These are phyloP conservation scores for Villa cingulata DNA, from an alignment of 2,888 invertebrate genomes.

Conservation along the genomic window DNA sequence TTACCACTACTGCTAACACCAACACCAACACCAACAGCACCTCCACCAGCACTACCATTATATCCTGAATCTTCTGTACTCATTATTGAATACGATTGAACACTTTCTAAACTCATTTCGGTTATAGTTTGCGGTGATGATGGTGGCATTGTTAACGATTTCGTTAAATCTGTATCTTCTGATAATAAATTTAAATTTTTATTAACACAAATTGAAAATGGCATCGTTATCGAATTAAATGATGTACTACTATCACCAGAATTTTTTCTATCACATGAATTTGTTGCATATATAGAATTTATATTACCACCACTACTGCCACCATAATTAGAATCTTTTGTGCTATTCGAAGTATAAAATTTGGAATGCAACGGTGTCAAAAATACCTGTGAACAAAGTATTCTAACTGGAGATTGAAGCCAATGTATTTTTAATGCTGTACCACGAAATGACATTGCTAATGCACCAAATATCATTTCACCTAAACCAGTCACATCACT, in stretches of 20 bases:
- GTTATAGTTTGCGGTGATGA: not conserved
- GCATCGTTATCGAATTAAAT: slow-evolving; percentile 30
- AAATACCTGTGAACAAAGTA: slow-evolving; percentile 49
- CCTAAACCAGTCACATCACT: slow-evolving; percentile 59
- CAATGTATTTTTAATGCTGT: slow-evolving; percentile 66
- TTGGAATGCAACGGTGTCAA: slow-evolving; percentile 37
- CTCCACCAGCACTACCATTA: slow-evolving; percentile 16
- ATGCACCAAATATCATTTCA: slow-evolving; percentile 87
- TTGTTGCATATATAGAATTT: not conserved
- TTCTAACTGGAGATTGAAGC: slow-evolving; percentile 36
- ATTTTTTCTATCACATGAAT: not conserved
- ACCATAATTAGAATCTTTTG: too few species aligned
- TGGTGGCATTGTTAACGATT: slow-evolving; percentile 25
- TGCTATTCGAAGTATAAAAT: not conserved
- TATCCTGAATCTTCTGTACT: slow-evolving; percentile 32
- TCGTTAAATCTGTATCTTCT: slow-evolving; percentile 15
- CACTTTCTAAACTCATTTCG: slow-evolving; percentile 3
- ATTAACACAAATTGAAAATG: slow-evolving; percentile 24
- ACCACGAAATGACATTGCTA: slow-evolving; percentile 77
- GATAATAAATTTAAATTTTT: slow-evolving; percentile 8
- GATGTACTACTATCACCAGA: slow-evolving; percentile 18
- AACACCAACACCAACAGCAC: not conserved
- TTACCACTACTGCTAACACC: slow-evolving; percentile 10
- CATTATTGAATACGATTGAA: slow-evolving; percentile 5
- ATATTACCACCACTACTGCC: not conserved